Conservation (phyloP, 2,888 invertebrate species). For the Limenitis camilla region DNA sequence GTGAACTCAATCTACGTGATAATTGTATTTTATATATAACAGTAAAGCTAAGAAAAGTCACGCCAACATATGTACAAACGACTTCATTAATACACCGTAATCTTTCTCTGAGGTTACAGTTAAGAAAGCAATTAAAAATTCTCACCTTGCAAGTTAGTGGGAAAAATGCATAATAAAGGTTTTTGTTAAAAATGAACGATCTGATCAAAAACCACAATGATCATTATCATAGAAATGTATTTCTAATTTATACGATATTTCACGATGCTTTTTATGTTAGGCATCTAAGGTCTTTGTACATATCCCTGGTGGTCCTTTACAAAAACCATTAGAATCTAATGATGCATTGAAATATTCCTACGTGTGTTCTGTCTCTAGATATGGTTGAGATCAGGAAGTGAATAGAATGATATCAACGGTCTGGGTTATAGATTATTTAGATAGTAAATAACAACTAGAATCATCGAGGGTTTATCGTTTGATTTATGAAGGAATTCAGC, state of each 20-base stretch:
- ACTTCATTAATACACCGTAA: slow-evolving; percentile 43
- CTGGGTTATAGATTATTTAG: not conserved
- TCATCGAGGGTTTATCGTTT: slow-evolving; percentile 5
- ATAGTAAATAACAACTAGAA: slow-evolving; percentile 8
- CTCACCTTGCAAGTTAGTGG: slow-evolving; percentile 54
- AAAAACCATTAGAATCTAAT: slow-evolving; percentile 4
- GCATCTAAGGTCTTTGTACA: not conserved
- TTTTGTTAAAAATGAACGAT: too few species aligned
- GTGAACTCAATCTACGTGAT: slow-evolving; percentile 2
- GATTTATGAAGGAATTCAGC: slow-evolving; percentile 12
- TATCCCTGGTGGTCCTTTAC: slow-evolving; percentile 1
- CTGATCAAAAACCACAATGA: slow-evolving; percentile 24
- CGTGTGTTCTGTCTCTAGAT: not conserved
- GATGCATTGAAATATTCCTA: not conserved
- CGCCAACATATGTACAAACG: slow-evolving; percentile 12
- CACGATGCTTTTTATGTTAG: not conserved
- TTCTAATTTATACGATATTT: not conserved
- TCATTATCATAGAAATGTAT: not conserved
- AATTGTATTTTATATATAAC: slow-evolving; percentile 6
- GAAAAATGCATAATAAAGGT: slow-evolving; percentile 29
- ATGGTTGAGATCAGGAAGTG: not conserved
- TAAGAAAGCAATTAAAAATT: slow-evolving; percentile 48
- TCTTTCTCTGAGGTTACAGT: slow-evolving; percentile 60
- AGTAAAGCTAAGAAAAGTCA: slow-evolving; percentile 9
- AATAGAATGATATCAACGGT: not conserved